phyloP scores from a whole-genome alignment of 2,113 vertebrate species.

The Aspidoscelis tigris region DNA sequence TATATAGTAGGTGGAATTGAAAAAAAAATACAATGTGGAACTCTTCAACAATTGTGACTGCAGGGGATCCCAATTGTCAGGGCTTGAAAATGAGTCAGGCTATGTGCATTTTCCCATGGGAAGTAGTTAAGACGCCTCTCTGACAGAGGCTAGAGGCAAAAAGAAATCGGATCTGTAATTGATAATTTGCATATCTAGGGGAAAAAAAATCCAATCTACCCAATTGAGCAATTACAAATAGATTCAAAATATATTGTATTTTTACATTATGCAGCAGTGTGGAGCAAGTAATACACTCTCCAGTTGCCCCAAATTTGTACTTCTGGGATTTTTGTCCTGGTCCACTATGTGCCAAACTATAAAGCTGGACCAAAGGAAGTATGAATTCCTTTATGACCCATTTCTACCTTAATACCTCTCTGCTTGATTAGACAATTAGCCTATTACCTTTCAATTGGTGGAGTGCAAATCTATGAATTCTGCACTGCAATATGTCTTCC shows the following conservation, averaged over 20 bases:
- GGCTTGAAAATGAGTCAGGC: slow-evolving; percentile 73
- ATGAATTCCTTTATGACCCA: neutral
- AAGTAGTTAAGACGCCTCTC: slow-evolving; percentile 79
- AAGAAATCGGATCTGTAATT: slow-evolving; percentile 74
- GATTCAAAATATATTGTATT: slow-evolving; percentile 46
- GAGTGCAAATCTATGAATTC: neutral
- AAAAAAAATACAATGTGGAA: slow-evolving; percentile 71
- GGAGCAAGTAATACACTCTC: slow-evolving; percentile 1
- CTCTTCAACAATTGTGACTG: slow-evolving; percentile 77
- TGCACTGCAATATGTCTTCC: too few relatives aligned
- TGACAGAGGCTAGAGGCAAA: slow-evolving; percentile 83
- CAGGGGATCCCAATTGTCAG: slow-evolving; percentile 78
- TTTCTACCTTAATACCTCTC: neutral
- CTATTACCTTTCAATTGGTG: neutral
- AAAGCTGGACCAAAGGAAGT: neutral
- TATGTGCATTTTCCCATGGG: slow-evolving; percentile 74
- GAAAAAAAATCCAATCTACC: slow-evolving; percentile 55
- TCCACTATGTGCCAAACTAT: neutral
- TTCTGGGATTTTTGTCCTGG: neutral
- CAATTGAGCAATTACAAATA: slow-evolving; percentile 74
- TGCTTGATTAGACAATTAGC: neutral
- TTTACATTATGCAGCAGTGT: slow-evolving; percentile 5
- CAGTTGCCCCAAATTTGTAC: slow-evolving; percentile 15
- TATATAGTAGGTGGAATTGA: slow-evolving; percentile 50
- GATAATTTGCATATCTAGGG: slow-evolving; percentile 67